Evolutionary conservation across 2,113 vertebrate species (phyloP).

Genomic region (Eulemur rufifrons): DNA sequence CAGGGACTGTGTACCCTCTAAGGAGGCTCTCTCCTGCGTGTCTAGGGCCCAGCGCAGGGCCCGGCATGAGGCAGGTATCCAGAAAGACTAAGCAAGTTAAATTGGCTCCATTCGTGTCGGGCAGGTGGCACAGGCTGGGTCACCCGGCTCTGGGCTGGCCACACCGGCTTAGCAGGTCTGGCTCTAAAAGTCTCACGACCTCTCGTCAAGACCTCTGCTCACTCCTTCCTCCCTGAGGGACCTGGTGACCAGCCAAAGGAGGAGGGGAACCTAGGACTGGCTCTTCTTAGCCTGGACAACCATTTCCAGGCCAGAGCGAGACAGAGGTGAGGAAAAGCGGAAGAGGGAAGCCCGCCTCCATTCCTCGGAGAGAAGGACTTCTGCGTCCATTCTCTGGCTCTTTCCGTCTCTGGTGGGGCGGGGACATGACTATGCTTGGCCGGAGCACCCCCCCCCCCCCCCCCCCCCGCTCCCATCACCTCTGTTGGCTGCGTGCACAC

Average conservation of each 20-base stretch:
- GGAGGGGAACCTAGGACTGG: neutral
- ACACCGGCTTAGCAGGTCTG: slow-evolving; percentile 27
- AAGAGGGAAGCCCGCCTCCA: too few relatives aligned
- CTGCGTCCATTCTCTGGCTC: neutral
- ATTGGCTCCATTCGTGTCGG: neutral
- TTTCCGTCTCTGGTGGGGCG: neutral
- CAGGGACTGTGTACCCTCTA: neutral
- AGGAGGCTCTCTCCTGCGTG: neutral
- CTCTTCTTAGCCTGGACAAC: neutral
- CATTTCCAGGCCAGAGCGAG: neutral
- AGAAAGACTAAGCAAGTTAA: neutral
- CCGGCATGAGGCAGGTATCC: neutral
- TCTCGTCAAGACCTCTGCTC: slow-evolving; percentile 20
- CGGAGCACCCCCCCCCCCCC: too few relatives aligned
- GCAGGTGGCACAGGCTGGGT: neutral
- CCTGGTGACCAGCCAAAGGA: neutral
- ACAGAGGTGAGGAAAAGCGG: neutral
- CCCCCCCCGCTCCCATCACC: too few relatives aligned
- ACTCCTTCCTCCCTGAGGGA: neutral
- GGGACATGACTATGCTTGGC: neutral
- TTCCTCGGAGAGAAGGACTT: neutral
- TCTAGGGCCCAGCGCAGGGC: neutral
- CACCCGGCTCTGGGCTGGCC: slow-evolving; percentile 7
- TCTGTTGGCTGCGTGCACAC: neutral
- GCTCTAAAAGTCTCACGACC: neutral